Base-by-base conservation (phyloP, 30 jellyfish, hydroid and myxozoan genomes). In the Haliclystus octoradiatus region DNA sequence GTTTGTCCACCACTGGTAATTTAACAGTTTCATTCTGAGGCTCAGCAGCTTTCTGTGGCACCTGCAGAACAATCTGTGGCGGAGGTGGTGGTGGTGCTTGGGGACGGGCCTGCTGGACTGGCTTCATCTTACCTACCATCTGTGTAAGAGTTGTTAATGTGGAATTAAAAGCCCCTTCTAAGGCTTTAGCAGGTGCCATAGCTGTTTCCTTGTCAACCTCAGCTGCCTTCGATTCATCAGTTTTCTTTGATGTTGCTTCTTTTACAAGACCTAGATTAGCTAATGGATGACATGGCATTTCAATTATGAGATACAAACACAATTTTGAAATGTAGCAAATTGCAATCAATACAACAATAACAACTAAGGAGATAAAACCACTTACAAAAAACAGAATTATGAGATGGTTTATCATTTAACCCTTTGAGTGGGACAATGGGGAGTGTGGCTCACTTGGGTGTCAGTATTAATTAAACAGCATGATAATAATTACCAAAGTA, bases 11-110 rank as follows among this genome's bases (percentile, higher is more conserved):
- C 13, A 61, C 65, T 26, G 93, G 52, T 32, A 79, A 79, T 28
- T 68, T 72, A 66, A 76, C 57, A 19, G 57, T 40, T 40, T 40
- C 57, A 40, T 40, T 40, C 57, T 40, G 14, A 9, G 9, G 57
- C 19, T 40, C 14, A 5, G 57, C 57, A 40, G 19, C 31, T 31
- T 71, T 35, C 28, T 15, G 72, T 34, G n/a, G 76, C 64, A 22
- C 66, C 77, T 68, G 84, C 74, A 12, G 32, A 26, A 25, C 49
- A 35, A 28, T 80, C 84, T 2, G 69, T 60, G 25, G 46, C 75
- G 27, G 89, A 83, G 15, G 88, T 72, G 49, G 84, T 84, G 15
- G 88, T 72, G 49, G 84, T 84, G 2, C 74, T 63, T 14, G 80
- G 75, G 28, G 29, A 34, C 23, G 93, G 75, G 32, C 26, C 78